These are phyloP conservation scores for Empidonax alnorum DNA, from an alignment of 2,113 vertebrate genomes.

Conservation along the genomic window DNA sequence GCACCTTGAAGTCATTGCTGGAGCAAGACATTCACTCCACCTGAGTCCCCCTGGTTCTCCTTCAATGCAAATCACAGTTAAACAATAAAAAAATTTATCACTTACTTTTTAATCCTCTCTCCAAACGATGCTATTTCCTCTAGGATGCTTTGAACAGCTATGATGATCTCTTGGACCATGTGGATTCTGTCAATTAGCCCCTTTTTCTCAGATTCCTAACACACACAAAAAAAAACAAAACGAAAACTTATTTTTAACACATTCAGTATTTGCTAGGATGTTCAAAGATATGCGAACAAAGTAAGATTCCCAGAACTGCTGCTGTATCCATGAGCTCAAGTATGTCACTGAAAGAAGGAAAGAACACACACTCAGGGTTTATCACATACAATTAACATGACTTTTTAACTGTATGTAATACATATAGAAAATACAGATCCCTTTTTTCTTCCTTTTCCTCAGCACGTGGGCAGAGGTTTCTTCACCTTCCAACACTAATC, in stretches of 20 bases:
- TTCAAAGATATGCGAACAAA: not conserved
- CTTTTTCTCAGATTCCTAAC: conserved; percentile 90
- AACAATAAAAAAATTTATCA: not conserved
- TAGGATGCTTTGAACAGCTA: conserved; percentile 88
- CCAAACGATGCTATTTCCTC: conserved; percentile 90
- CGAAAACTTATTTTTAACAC: not conserved
- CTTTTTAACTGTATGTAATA: not conserved
- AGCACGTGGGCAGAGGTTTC: not conserved
- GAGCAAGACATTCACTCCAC: not conserved
- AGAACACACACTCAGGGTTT: not conserved
- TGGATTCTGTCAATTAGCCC: conserved; percentile 94
- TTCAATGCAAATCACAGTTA: not conserved
- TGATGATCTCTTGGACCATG: conserved; percentile 95
- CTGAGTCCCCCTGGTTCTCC: not conserved
- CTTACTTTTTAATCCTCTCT: conserved; percentile 97
- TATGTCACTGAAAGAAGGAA: not conserved
- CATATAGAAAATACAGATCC: not conserved
- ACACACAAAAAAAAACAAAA: not conserved
- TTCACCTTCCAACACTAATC: not conserved
- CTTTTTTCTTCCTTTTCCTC: not conserved
- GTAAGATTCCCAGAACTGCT: not conserved
- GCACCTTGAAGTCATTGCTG: not conserved
- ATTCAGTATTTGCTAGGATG: not conserved
- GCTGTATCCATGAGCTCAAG: not conserved
- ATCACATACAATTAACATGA: not conserved